A percentile compares a stretch with the other conserved stretches of the same genome.
phyloP scores from a whole-genome alignment of 2,888 invertebrate genomes.

The Sphaerophoria taeniata region DNA sequence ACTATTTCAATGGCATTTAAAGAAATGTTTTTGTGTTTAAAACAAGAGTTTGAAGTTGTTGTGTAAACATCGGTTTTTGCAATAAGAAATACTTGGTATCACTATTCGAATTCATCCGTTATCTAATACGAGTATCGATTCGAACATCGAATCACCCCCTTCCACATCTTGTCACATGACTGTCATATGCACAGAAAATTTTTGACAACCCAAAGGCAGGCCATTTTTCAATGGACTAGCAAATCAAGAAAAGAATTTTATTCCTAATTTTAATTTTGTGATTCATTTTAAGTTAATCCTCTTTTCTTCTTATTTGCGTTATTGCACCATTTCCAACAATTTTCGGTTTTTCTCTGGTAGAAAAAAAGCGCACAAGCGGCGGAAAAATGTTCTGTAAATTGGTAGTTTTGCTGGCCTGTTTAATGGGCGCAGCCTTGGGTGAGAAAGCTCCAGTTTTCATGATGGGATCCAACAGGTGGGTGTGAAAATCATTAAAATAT shows the following conservation, averaged over 20 bases:
- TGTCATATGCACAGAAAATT: constrained; percentile 80
- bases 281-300: constrained; percentile 76
- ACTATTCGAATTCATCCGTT: constrained; percentile 1
- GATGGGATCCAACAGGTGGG: constrained; percentile 84
- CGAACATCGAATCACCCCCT: constrained; percentile 38
- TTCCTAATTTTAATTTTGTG: constrained; percentile 59
- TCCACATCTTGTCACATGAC: constrained; percentile 79
- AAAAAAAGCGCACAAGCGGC: constrained; percentile 58
- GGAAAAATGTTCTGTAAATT: constrained; percentile 78
- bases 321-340: constrained; percentile 66
- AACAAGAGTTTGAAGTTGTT: too few relatives aligned
- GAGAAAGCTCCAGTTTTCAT: constrained; percentile 84
- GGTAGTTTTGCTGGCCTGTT: constrained; percentile 78
- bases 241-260: constrained; percentile 64
- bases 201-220: constrained; percentile 78
- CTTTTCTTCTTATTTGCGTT: constrained; percentile 77
- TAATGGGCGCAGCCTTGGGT: constrained; percentile 78
- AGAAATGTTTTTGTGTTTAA: too few relatives aligned
- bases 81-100: constrained; percentile 31
- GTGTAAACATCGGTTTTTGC: background rate
- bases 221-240: constrained; percentile 76
- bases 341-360: constrained; percentile 22
- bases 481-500: constrained; percentile 31
- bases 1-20: too few relatives aligned
- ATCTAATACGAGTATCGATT: constrained; percentile 53